These are phyloP conservation scores for Noctuana brunneofusca DNA, from an alignment of 2,888 invertebrate species.

Conservation along the genomic window DNA sequence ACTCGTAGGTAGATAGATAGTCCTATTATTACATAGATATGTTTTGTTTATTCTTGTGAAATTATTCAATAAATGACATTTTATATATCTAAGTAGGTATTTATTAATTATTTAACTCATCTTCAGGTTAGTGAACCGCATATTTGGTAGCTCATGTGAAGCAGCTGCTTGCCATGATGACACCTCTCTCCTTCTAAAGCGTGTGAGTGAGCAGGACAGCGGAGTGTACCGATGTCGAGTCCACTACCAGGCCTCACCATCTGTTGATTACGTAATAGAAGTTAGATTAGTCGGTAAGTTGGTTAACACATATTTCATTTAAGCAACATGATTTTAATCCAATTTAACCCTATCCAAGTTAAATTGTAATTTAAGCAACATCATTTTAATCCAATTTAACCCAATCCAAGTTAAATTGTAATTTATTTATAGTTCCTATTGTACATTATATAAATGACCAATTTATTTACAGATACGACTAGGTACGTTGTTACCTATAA, in stretches of 20 bases:
- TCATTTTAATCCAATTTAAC: too few relatives aligned
- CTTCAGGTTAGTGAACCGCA: conserved; percentile 46
- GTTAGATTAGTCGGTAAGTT: conserved; percentile 62
- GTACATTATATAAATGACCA: too few relatives aligned
- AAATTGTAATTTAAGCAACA: too few relatives aligned
- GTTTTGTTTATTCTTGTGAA: too few relatives aligned
- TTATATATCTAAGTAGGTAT: neutral
- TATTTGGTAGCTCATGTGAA: conserved; percentile 53
- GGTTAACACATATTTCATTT: neutral
- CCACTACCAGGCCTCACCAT: conserved; percentile 66
- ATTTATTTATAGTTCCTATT: too few relatives aligned
- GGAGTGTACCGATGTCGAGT: conserved; percentile 67
- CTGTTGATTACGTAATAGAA: conserved; percentile 62
- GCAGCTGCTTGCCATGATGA: conserved; percentile 58
- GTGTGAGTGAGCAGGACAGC: conserved; percentile 51
- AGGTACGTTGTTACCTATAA: too few relatives aligned
- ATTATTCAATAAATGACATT: too few relatives aligned
- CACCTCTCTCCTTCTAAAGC: conserved; percentile 60
- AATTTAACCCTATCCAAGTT: too few relatives aligned
- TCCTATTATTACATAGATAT: too few relatives aligned
- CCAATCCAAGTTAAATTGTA: too few relatives aligned
- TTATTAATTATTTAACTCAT: neutral
- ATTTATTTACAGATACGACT: too few relatives aligned
- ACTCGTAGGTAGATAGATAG: too few relatives aligned
- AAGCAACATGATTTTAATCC: neutral